Evolutionary conservation across 2,797 vertebrate genomes (phyloP).

Genomic region (Scolopax rusticola): DNA sequence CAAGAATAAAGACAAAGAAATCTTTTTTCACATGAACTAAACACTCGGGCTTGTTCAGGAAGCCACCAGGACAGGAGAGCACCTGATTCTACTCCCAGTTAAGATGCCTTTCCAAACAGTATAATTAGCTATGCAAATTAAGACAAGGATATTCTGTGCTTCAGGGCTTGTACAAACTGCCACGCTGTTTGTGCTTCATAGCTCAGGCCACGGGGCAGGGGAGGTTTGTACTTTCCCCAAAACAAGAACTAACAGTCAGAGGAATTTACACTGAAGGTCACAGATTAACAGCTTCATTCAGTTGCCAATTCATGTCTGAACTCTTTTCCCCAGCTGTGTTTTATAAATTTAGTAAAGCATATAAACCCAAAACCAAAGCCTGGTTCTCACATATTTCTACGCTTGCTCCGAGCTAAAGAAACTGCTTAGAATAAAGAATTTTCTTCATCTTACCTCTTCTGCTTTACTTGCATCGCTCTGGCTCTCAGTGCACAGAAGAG

Average conservation of each 20-base stretch:
- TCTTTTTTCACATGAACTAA: neutral
- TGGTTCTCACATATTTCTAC: neutral
- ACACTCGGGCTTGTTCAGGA: neutral
- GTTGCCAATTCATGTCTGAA: neutral
- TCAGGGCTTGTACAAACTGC: neutral
- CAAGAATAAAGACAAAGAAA: neutral
- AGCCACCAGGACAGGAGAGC: neutral
- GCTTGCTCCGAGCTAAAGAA: neutral
- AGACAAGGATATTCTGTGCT: neutral
- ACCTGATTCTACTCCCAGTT: neutral
- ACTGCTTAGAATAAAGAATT: neutral
- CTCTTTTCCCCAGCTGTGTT: neutral
- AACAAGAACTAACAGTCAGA: neutral
- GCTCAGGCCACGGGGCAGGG: neutral
- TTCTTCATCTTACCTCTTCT: neutral
- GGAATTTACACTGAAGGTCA: accelerated
- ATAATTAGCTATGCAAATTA: neutral
- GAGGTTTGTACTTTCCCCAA: neutral
- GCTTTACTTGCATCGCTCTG: neutral
- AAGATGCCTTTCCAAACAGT: neutral
- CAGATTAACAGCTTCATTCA: neutral
- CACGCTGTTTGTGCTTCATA: no score
- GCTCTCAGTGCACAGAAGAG: neutral
- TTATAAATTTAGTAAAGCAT: neutral
- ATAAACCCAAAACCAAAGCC: neutral